Percentiles rank a stretch among this genome's conserved stretches.
These are phyloP conservation scores for Tridacna gigas DNA, from an alignment of 2,888 invertebrate genomes.

Conservation along the genomic window DNA sequence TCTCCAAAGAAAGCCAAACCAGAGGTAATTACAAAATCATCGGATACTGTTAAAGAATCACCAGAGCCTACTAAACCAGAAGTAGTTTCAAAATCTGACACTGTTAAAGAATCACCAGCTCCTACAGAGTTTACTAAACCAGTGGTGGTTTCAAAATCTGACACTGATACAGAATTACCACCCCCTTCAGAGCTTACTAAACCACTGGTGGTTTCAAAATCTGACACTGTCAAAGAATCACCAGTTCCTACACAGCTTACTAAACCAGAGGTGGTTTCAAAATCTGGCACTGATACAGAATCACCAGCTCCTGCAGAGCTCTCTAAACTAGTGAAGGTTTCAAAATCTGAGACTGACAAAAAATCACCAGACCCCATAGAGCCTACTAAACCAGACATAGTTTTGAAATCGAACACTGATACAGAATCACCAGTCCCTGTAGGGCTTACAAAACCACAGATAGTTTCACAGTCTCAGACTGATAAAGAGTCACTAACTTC, in stretches of 20 bases:
- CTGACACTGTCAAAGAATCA: not conserved
- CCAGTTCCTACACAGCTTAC: not conserved
- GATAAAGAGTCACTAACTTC: not conserved
- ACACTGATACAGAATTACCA: not conserved
- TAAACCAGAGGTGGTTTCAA: not conserved
- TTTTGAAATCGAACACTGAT: not conserved
- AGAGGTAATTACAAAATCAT: not conserved
- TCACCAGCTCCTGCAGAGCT: not conserved
- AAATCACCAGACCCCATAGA: not conserved
- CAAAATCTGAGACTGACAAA: not conserved
- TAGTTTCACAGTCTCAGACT: not conserved
- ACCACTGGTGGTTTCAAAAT: not conserved
- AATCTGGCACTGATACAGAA: not conserved
- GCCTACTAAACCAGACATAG: not conserved
- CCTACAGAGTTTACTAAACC: not conserved
- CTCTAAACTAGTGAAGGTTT: not conserved
- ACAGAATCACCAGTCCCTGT: not conserved
- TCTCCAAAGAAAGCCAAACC: conserved; percentile 48
- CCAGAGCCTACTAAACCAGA: not conserved
- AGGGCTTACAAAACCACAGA: not conserved
- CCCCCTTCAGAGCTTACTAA: not conserved
- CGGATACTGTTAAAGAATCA: not conserved
- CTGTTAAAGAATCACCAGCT: not conserved
- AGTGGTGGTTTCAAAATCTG: not conserved
- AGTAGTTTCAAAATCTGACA: not conserved